Conservation (phyloP, 2,888 invertebrate species). For the Harpagoxenus sublaevis region DNA sequence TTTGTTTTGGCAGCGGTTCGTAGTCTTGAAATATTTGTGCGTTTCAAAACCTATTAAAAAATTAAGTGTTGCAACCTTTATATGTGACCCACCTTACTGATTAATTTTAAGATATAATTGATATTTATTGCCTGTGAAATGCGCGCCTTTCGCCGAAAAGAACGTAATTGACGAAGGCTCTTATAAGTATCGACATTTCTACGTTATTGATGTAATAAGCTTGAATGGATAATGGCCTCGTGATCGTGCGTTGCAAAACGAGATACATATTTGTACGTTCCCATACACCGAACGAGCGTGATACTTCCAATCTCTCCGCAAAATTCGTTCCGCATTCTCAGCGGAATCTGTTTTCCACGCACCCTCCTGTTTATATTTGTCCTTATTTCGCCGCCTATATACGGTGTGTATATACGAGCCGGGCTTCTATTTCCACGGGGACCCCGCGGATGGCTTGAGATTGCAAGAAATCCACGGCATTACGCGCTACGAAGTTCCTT, state of each 20-base stretch:
- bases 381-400: conserved; percentile 45
- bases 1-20: too few relatives aligned
- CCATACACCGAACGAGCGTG: conserved; percentile 10
- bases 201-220: conserved; percentile 16
- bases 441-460: conserved; percentile 40
- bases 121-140: neutral
- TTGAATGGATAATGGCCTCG: conserved; percentile 1
- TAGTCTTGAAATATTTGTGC: too few relatives aligned
- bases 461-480: conserved; percentile 51
- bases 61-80: too few relatives aligned
- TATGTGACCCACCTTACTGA: neutral
- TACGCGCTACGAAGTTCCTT: conserved; percentile 43
- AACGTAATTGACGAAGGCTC: neutral
- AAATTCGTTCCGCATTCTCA: conserved; percentile 54
- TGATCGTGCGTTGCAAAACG: neutral
- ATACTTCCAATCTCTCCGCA: conserved; percentile 52
- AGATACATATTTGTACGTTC: conserved; percentile 20
- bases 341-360: conserved; percentile 55
- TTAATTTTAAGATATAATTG: neutral
- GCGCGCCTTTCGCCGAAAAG: neutral
- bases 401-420: conserved; percentile 28
- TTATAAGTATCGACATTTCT: neutral
- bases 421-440: conserved; percentile 52
- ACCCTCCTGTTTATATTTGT: conserved; percentile 57
- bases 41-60: too few relatives aligned